Percentiles rank a stretch among this genome's conserved stretches.
Evolutionary conservation across 92 coral and sea anemone species (phyloP).

Genomic region (Virgularia gustaviana): DNA sequence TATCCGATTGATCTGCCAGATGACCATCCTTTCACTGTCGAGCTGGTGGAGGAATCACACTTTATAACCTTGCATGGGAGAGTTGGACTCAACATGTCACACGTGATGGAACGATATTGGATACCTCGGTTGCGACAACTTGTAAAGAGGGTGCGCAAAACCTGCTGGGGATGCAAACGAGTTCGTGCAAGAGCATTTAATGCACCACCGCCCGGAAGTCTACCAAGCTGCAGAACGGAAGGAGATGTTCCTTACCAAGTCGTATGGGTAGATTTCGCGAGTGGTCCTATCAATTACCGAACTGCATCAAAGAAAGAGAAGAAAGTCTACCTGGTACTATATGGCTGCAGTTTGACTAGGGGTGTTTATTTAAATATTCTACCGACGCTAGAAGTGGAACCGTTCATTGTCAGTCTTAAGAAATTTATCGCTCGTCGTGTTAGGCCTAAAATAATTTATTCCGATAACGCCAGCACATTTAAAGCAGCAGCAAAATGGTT

Average conservation of each 20-base stretch:
- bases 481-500: constrained; percentile 46
- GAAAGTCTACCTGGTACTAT: constrained; percentile 36
- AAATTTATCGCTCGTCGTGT: constrained; percentile 42
- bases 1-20: constrained; percentile 43
- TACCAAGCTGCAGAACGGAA: constrained; percentile 37
- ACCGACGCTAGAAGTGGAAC: constrained; percentile 7
- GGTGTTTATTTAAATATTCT: constrained; percentile 30
- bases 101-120: constrained; percentile 46
- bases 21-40: constrained; percentile 32
- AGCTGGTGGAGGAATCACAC: constrained; percentile 38
- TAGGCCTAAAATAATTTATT: constrained; percentile 30
- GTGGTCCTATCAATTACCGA: constrained; percentile 37
- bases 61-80: constrained; percentile 43
- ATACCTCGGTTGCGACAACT: constrained; percentile 38
- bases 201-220: constrained; percentile 43
- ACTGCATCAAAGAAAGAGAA: constrained; percentile 12
- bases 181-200: constrained; percentile 26
- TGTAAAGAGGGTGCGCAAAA: constrained; percentile 34
- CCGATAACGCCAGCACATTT: constrained; percentile 45
- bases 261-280: constrained; percentile 46
- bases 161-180: constrained; percentile 36
- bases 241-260: constrained; percentile 42
- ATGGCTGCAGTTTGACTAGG: constrained; percentile 42
- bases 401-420: constrained; percentile 20
- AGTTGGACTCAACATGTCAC: constrained; percentile 41